phyloP scores from a whole-genome alignment of 1,140 invertebrate genomes.

The Cydia splendana region DNA sequence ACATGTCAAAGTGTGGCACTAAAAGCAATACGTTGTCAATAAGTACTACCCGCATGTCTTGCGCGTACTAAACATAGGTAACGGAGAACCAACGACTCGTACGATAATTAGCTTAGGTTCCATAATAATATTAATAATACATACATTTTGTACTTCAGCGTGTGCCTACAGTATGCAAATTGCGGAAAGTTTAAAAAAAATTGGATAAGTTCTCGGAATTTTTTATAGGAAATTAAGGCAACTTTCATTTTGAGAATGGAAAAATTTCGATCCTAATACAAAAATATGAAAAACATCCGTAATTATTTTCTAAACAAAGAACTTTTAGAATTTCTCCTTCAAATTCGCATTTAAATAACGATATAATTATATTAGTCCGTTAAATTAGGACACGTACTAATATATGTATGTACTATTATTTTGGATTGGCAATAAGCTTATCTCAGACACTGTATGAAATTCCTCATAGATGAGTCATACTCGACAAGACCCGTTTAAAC shows the following conservation, averaged over 20 bases:
- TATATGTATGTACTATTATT: neutral
- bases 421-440: neutral
- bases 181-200: too few species aligned
- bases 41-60: neutral
- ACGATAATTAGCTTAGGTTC: too few species aligned
- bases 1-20: neutral
- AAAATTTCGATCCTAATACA: too few species aligned
- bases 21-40: constrained; percentile 10
- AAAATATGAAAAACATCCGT: too few species aligned
- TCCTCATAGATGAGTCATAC: neutral
- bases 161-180: too few species aligned
- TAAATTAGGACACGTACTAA: neutral
- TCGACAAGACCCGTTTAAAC: neutral
- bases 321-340: too few species aligned
- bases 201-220: too few species aligned
- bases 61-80: neutral
- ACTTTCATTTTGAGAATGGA: too few species aligned
- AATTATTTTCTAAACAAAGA: too few species aligned
- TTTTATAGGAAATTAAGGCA: too few species aligned
- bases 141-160: too few species aligned
- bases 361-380: neutral
- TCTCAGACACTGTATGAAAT: neutral
- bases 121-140: too few species aligned
- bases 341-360: neutral
- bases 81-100: neutral